phyloP scores from a whole-genome alignment of 2,888 invertebrate species.

The Ectemnius continuus region DNA sequence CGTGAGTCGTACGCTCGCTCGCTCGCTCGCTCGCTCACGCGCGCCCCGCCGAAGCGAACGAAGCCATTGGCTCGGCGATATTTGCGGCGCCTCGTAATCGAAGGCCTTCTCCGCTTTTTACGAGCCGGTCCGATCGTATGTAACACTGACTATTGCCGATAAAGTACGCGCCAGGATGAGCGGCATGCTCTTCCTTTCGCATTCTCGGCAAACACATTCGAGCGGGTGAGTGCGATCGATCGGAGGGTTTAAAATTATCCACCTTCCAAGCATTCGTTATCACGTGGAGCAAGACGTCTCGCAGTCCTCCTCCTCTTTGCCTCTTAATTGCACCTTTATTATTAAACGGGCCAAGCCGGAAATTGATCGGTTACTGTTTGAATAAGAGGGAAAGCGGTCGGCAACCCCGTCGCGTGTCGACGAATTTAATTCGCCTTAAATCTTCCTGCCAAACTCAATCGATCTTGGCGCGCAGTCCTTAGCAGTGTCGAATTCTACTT shows the following conservation, averaged over 20 bases:
- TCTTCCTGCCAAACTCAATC: no score
- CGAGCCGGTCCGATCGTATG: constrained; percentile 16
- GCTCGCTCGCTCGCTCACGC: neutral
- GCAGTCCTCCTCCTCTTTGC: constrained; percentile 9
- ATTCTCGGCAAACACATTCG: constrained; percentile 27
- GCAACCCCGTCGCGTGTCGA: no score
- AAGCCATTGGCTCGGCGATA: neutral
- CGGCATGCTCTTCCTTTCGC: constrained; percentile 16
- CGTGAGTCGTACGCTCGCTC: neutral
- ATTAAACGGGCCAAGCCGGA: constrained; percentile 18
- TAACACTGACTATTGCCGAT: constrained; percentile 25
- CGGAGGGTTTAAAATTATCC: constrained; percentile 36
- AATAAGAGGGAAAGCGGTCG: neutral
- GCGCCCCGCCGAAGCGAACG: no score
- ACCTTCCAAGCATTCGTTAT: constrained; percentile 7
- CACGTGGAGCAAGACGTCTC: neutral
- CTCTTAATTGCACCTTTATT: constrained; percentile 29
- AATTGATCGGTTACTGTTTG: neutral
- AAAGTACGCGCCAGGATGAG: constrained; percentile 19
- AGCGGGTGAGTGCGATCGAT: constrained; percentile 21
- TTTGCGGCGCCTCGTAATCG: constrained; percentile 27
- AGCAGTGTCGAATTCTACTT: no score
- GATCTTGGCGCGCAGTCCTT: no score
- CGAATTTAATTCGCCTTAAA: no score
- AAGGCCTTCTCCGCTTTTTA: constrained; percentile 27